Evolutionary conservation across 2,797 vertebrate species (phyloP), one percentile per base, ranked within the genome.

Genomic region (Typhlichthys subterraneus): DNA sequence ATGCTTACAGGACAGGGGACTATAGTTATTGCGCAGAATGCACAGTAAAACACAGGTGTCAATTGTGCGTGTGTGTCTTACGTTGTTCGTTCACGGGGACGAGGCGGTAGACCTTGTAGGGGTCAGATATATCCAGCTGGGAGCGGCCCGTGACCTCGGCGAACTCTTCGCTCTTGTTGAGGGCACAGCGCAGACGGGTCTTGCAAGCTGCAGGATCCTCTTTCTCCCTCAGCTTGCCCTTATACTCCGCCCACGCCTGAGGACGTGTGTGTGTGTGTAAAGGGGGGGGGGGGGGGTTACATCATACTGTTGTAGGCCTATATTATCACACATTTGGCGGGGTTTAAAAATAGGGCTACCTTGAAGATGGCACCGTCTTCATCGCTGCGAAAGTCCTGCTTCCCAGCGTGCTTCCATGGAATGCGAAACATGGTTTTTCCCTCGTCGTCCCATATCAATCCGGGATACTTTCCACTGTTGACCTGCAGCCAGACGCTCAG

Each of bases 371-470:
- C 94, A 0, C 93, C 95, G 38, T 96, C 95, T 68, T 97, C 94
- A 0, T 97, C 93, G 10, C 93, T 93, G 0, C 95, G 89, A 84
- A 95, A 96, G 83, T 97, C 96, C 65, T 97, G 96, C 64, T 96
- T 96, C 7, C 95, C 95, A 0, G 95, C 95, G 1, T 96, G 95
- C 74, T 96, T 96, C 96, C 96, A 97, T 1, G 96, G 96, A 71
- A 97, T 96, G 12, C 95, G 93, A 84, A 97, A 96, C 94, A 95
- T 94, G 0, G 93, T 96, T 69, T 92, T 94, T 6, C 77, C 80
- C 0, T 86, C 72, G 17, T 97, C 91, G 0, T 97, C 93, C 95
- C 95, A 97, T 1, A 92, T 75, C 3, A 97, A 87, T 0, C 96
- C 96, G 0, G 89, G 85, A 54, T 91, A 96, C 45, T 86, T 87